Evolutionary conservation across 2,797 vertebrate species (phyloP).

Genomic region (Chaunax sp.): DNA sequence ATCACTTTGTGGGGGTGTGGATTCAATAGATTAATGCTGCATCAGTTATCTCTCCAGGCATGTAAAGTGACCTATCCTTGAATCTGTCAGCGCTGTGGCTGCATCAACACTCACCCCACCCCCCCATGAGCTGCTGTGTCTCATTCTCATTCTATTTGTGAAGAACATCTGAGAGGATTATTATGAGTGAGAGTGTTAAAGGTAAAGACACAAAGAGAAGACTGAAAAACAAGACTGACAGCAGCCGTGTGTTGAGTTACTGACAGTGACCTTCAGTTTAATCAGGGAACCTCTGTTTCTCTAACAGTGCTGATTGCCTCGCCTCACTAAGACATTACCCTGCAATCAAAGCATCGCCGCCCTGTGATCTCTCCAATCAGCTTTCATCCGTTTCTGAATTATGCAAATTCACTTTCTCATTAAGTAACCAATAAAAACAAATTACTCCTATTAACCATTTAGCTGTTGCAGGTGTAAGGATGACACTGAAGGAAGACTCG

Average conservation of each 20-base stretch:
- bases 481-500: background rate
- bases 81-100: background rate
- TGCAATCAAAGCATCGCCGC: conserved; percentile 48
- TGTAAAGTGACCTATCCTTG: background rate
- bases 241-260: background rate
- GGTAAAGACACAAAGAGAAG: background rate
- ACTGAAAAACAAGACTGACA: background rate
- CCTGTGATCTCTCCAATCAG: conserved; percentile 52
- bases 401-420: conserved; percentile 50
- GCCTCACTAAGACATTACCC: conserved; percentile 25
- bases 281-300: conserved; percentile 37
- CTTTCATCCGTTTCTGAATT: conserved; percentile 48
- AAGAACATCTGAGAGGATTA: background rate
- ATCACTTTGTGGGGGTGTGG: background rate
- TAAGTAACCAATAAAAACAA: conserved; percentile 50
- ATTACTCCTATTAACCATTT: conserved; percentile 25
- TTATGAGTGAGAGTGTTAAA: background rate
- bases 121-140: too few relatives aligned
- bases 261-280: conserved; percentile 41
- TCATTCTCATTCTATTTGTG: conserved; percentile 2
- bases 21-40: background rate
- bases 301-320: conserved; percentile 47
- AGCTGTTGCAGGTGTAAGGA: conserved; percentile 5
- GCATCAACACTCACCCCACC: conserved; percentile 1
- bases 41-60: background rate